phyloP scores from a whole-genome alignment of 2,888 invertebrate genomes.

The Campopleginae sp. region DNA sequence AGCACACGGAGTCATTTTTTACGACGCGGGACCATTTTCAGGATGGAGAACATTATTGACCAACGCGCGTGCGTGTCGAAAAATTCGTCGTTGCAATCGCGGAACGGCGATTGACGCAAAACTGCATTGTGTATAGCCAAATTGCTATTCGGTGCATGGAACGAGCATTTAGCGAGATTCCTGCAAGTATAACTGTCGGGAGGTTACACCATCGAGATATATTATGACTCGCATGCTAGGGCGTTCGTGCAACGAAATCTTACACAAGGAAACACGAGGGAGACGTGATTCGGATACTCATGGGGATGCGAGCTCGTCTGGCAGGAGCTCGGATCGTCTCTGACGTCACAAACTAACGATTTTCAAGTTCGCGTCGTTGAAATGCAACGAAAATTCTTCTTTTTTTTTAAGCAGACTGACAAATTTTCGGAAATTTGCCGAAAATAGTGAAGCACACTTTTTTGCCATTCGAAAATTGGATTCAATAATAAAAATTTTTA shows the following conservation, averaged over 20 bases:
- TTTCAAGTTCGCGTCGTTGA: too few species aligned
- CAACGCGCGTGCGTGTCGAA: neutral
- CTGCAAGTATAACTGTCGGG: neutral
- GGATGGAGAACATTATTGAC: neutral
- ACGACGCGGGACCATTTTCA: neutral
- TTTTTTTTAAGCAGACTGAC: too few species aligned
- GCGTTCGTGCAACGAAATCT: slow-evolving; percentile 6
- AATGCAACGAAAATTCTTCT: too few species aligned
- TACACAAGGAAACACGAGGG: neutral
- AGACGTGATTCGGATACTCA: neutral
- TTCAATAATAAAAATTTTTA: too few species aligned
- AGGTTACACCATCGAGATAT: slow-evolving; percentile 2
- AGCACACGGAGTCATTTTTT: slow-evolving; percentile 30
- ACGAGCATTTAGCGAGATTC: neutral
- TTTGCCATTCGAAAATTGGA: too few species aligned
- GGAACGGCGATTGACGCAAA: slow-evolving; percentile 33
- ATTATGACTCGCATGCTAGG: neutral
- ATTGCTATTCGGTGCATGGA: slow-evolving; percentile 17
- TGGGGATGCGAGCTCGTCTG: neutral
- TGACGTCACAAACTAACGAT: too few species aligned
- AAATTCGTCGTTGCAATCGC: slow-evolving; percentile 10
- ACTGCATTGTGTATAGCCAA: neutral
- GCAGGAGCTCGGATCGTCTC: neutral
- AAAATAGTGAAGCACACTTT: too few species aligned
- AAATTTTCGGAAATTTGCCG: too few species aligned